Base-by-base conservation (phyloP, 2,888 invertebrate species). In the Caenorhabditis uteleia region DNA sequence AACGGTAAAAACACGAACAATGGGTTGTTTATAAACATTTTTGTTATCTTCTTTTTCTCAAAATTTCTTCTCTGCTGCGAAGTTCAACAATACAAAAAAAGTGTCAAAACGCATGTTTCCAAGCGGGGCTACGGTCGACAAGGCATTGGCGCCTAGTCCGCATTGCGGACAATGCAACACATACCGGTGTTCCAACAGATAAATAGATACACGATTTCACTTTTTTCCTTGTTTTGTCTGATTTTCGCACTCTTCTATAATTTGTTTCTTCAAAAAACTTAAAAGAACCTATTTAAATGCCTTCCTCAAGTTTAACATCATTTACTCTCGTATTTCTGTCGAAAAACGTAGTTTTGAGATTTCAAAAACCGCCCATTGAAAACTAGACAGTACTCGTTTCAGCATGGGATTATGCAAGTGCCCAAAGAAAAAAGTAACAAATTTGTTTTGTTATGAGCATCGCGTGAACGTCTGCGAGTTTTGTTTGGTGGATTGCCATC, bases 391-490 rank as follows among this genome's bases (percentile, higher is more conserved):
- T n/a, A n/a, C n/a, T n/a, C n/a, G n/a, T n/a, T 20, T 6, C 29
- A 20, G 21, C 29, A 98, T 98, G 97, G 97, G 98, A 69, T 87
- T 98, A 68, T 98, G 98, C 86, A 97, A 97, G 85, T 98, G 98
- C 87, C 94, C 95, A 20, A 95, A 95, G 85, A 88, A 92, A 78
- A 90, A 91, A 86, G 94, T 97, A 68, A 97, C 97, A 57, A 97
- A 93, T 87, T 91, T 95, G 84, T 98, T 97, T 88, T 98, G 98
- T 87, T 98, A 95, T 86, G 95, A 97, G 85, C 97, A 98, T 85
- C 88, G 95, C 81, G 95, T 97, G 27, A 98, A 97, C 88, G 98
- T 98, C 83, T 98, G 97, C 86, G 95, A 98, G 87, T 89, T 92
- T 87, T 98, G 98, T 87, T 91, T 98, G 89, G 93, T 95, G 68